phyloP scores from a whole-genome alignment of 2,888 invertebrate genomes.

The Autographa gamma region DNA sequence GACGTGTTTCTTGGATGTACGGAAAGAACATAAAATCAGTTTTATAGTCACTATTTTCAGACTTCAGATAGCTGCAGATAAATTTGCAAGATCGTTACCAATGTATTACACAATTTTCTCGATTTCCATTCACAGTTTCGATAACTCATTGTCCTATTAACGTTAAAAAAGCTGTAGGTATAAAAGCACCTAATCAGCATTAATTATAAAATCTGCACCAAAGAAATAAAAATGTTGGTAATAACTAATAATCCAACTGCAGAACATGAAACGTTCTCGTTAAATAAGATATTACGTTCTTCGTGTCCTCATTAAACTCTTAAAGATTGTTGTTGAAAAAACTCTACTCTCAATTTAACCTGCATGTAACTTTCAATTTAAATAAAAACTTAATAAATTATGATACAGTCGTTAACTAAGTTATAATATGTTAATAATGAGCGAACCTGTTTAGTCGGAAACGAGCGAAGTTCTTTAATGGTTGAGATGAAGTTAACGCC shows the following conservation, averaged over 20 bases:
- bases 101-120: slow-evolving; percentile 18
- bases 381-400: background rate
- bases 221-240: background rate
- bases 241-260: background rate
- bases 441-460: slow-evolving; percentile 24
- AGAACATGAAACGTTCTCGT: slow-evolving; percentile 14
- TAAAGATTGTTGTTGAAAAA: slow-evolving; percentile 15
- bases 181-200: background rate
- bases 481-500: slow-evolving; percentile 19
- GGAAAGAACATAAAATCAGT: background rate
- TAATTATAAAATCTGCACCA: background rate
- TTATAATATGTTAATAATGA: slow-evolving; percentile 3
- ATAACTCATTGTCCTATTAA: background rate
- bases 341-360: background rate
- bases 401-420: background rate
- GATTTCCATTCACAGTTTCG: slow-evolving; percentile 11
- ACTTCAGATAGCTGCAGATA: background rate
- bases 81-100: slow-evolving; percentile 13
- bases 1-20: background rate
- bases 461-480: slow-evolving; percentile 14
- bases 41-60: background rate
- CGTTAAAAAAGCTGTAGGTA: background rate
- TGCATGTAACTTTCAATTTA: background rate
- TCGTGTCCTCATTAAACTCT: slow-evolving; percentile 24
- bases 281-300: slow-evolving; percentile 24